Evolutionary conservation across 2,113 vertebrate genomes (phyloP).

Genomic region (Mystacornis crossleyi): DNA sequence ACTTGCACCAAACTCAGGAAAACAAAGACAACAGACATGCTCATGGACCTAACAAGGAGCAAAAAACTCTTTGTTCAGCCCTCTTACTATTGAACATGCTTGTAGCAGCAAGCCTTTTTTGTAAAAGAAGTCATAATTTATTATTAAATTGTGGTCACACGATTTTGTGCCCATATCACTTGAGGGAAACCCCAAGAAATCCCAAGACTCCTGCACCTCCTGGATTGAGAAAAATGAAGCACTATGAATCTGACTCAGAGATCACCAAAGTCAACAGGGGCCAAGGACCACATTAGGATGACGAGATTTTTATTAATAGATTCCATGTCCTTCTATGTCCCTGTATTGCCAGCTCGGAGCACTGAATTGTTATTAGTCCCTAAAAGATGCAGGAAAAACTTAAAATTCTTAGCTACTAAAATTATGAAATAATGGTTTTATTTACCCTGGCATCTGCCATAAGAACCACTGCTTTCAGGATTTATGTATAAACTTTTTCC

Average conservation of each 20-base stretch:
- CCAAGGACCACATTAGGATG: neutral
- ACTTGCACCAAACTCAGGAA: neutral
- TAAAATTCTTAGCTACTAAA: neutral
- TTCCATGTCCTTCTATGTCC: neutral
- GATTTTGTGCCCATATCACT: fast-evolving
- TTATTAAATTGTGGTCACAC: fast-evolving
- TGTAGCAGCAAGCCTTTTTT: neutral
- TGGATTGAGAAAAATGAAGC: neutral
- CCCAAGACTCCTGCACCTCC: neutral
- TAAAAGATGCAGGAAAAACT: neutral
- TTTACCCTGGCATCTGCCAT: neutral
- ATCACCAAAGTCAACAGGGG: neutral
- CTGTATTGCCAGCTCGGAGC: neutral
- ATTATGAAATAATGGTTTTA: neutral
- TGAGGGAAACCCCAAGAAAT: neutral
- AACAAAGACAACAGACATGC: neutral
- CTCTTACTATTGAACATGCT: neutral
- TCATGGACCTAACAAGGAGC: neutral
- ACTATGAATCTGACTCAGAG: neutral
- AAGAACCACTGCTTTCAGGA: neutral
- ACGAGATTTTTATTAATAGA: neutral
- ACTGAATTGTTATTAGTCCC: neutral
- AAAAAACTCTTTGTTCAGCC: neutral
- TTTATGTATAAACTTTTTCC: fast-evolving
- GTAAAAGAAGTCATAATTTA: neutral